Evolutionary conservation across 2,113 vertebrate genomes (phyloP).

Genomic region (Zosterops japonicus): DNA sequence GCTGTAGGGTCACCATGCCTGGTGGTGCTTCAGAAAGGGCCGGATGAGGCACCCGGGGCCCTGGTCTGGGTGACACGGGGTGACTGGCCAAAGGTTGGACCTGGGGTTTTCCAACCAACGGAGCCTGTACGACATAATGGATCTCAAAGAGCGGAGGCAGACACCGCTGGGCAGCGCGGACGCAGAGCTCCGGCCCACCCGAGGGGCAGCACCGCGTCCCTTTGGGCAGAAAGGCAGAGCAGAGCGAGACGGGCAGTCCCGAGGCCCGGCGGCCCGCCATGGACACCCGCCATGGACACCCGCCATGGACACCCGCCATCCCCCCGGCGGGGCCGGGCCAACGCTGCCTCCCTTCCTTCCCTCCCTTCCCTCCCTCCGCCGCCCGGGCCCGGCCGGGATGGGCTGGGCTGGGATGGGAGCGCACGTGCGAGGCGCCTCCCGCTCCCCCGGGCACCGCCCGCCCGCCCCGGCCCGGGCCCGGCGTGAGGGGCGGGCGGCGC

Average conservation of each 20-base stretch:
- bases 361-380: background rate
- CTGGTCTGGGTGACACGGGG: fast-evolving
- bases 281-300: background rate
- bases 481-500: too few species aligned
- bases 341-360: background rate
- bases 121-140: fast-evolving
- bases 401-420: background rate
- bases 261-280: fast-evolving
- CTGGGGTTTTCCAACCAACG: background rate
- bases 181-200: fast-evolving
- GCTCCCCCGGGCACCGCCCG: too few species aligned
- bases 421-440: background rate
- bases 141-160: too few species aligned
- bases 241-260: fast-evolving
- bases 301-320: too few species aligned
- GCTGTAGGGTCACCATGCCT: background rate
- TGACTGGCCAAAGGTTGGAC: background rate
- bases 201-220: fast-evolving
- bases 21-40: too few species aligned
- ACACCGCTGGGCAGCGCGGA: fast-evolving
- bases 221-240: fast-evolving
- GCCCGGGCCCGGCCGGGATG: background rate
- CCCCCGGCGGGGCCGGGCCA: background rate
- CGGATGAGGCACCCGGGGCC: background rate
- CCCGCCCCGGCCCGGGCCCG: too few species aligned